These are phyloP conservation scores for Nephrocerus scutellatus DNA, from an alignment of 2,888 invertebrate genomes.

Conservation along the genomic window DNA sequence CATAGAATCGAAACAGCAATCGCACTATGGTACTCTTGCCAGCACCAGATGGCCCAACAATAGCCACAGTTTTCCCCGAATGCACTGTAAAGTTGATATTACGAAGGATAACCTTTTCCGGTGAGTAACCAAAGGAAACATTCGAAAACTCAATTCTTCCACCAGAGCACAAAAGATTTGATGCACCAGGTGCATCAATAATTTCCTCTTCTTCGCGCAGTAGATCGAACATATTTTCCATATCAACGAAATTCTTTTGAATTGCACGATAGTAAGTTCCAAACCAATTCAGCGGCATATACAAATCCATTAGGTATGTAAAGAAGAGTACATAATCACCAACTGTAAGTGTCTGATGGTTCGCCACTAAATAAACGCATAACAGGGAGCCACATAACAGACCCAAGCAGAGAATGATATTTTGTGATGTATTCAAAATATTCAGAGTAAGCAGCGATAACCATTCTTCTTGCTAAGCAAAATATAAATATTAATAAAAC, in stretches of 20 bases:
- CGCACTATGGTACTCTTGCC: slow-evolving; percentile 97
- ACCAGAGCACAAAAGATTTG: slow-evolving; percentile 53
- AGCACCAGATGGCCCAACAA: slow-evolving; percentile 83
- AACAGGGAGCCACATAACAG: slow-evolving; percentile 80
- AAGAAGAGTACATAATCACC: slow-evolving; percentile 96
- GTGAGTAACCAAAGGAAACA: slow-evolving; percentile 82
- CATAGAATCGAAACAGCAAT: slow-evolving; percentile 92
- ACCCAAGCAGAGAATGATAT: slow-evolving; percentile 79
- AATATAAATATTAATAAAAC: slow-evolving; percentile 20
- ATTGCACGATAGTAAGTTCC: slow-evolving; percentile 97
- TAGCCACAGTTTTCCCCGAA: slow-evolving; percentile 77
- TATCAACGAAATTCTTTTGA: slow-evolving; percentile 95
- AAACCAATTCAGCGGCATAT: slow-evolving; percentile 95
- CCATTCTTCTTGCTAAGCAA: slow-evolving; percentile 78
- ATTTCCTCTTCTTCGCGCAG: slow-evolving; percentile 83
- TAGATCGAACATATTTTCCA: slow-evolving; percentile 99
- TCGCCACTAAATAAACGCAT: slow-evolving; percentile 79
- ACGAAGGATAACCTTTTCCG: slow-evolving; percentile 67
- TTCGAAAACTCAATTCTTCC: slow-evolving; percentile 82
- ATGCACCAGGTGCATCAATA: slow-evolving; percentile 73
- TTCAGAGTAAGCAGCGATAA: slow-evolving; percentile 77
- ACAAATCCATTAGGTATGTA: slow-evolving; percentile 88
- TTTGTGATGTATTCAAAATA: slow-evolving; percentile 85
- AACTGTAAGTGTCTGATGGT: slow-evolving; percentile 64
- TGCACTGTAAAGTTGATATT: slow-evolving; percentile 73